Evolutionary conservation across 2,888 invertebrate genomes (phyloP).

Genomic region (Creontiades dilutus): DNA sequence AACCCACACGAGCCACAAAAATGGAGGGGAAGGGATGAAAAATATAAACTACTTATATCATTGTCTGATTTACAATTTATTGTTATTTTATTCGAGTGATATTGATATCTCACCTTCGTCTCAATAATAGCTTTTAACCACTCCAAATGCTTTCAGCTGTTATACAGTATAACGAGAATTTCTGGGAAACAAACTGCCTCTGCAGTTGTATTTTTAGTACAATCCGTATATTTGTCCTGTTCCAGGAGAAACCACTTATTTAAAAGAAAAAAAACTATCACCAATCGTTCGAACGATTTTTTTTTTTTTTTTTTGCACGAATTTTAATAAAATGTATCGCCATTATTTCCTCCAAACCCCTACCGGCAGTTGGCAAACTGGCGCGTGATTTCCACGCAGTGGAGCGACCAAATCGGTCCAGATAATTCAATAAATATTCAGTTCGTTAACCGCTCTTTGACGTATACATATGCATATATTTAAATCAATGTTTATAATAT

Average conservation of each 20-base stretch:
- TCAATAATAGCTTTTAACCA: too few species aligned
- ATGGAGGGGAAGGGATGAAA: too few species aligned
- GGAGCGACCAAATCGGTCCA: constrained; percentile 37
- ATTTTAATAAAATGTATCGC: constrained; percentile 36
- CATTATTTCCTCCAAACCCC: constrained; percentile 30
- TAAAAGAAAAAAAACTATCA: not conserved
- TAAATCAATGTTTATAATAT: constrained; percentile 71
- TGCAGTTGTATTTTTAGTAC: too few species aligned
- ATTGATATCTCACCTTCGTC: too few species aligned
- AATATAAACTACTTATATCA: too few species aligned
- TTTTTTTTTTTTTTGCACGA: not conserved
- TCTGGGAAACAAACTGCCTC: too few species aligned
- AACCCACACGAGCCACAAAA: too few species aligned
- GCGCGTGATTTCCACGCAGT: not conserved
- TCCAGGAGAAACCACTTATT: not conserved
- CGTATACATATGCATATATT: constrained; percentile 70
- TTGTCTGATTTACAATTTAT: too few species aligned
- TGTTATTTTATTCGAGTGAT: too few species aligned
- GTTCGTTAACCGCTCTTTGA: constrained; percentile 60
- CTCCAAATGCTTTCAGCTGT: too few species aligned
- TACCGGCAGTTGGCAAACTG: not conserved
- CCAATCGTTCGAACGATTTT: not conserved
- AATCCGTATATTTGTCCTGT: too few species aligned
- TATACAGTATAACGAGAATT: too few species aligned
- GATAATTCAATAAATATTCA: constrained; percentile 69